Evolutionary conservation across 2,797 vertebrate species (phyloP).

Genomic region (Labroides dimidiatus): DNA sequence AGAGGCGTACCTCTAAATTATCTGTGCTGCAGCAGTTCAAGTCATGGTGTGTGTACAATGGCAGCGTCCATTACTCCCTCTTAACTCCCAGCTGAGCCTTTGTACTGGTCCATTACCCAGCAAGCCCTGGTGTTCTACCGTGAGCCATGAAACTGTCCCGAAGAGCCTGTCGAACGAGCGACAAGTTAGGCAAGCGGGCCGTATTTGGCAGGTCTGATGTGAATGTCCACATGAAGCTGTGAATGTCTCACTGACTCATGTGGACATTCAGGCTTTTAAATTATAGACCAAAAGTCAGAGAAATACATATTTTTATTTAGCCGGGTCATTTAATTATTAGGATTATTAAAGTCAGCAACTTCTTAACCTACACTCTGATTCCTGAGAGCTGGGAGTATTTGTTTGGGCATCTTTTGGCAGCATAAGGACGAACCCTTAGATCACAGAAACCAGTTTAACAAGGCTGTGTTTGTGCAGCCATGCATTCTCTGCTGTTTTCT

Average conservation of each 20-base stretch:
- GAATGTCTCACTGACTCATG: constrained; percentile 11
- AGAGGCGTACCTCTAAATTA: constrained; percentile 25
- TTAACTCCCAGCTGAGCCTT: constrained; percentile 58
- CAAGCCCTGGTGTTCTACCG: constrained; percentile 35
- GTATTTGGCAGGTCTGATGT: constrained; percentile 2
- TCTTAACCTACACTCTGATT: neutral
- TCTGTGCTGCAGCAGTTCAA: constrained; percentile 3
- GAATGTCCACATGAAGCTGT: constrained; percentile 7
- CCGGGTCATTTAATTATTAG: too few species aligned
- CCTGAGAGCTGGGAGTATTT: neutral
- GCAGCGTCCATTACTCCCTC: constrained; percentile 44
- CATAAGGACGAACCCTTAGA: neutral
- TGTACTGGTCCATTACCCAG: constrained; percentile 66
- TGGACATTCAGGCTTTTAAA: neutral
- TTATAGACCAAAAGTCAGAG: too few species aligned
- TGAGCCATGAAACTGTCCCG: constrained; percentile 18
- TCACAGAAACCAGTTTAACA: constrained; percentile 15
- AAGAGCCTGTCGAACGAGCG: constrained; percentile 32
- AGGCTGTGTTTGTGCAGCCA: constrained; percentile 21
- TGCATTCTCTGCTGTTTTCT: constrained; percentile 21
- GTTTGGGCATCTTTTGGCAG: neutral
- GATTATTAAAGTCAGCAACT: neutral
- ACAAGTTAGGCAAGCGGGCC: constrained; percentile 37
- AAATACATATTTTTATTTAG: too few species aligned
- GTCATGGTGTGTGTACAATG: constrained; percentile 19